These are phyloP conservation scores for Agrotis clavis DNA, from an alignment of 2,888 invertebrate species.

Conservation along the genomic window DNA sequence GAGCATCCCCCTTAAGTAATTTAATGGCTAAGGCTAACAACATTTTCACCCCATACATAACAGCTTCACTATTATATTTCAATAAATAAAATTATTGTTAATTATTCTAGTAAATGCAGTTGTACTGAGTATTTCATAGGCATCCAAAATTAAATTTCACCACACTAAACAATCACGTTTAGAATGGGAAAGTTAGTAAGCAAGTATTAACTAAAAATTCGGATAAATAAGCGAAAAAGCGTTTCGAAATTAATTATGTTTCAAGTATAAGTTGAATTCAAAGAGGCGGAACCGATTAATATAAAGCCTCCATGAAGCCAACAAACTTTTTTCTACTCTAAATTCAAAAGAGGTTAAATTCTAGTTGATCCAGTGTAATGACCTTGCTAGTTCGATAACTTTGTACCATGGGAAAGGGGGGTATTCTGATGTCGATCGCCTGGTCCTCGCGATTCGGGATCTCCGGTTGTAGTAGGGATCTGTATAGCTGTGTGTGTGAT, in stretches of 20 bases:
- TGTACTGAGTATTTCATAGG: slow-evolving; percentile 79
- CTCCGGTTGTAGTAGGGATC: slow-evolving; percentile 87
- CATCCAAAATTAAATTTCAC: slow-evolving; percentile 75
- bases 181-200: slow-evolving; percentile 79
- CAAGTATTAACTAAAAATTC: slow-evolving; percentile 65
- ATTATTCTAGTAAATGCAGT: slow-evolving; percentile 73
- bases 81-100: slow-evolving; percentile 57
- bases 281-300: slow-evolving; percentile 77
- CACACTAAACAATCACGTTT: slow-evolving; percentile 80
- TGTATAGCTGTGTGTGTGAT: slow-evolving; percentile 82
- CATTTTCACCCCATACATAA: slow-evolving; percentile 37
- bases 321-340: slow-evolving; percentile 80
- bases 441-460: slow-evolving; percentile 82
- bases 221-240: slow-evolving; percentile 77
- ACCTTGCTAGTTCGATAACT: slow-evolving; percentile 93
- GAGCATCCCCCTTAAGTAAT: too few relatives aligned
- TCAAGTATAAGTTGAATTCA: slow-evolving; percentile 87
- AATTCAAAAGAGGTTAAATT: slow-evolving; percentile 61
- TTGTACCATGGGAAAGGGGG: slow-evolving; percentile 95
- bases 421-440: slow-evolving; percentile 84
- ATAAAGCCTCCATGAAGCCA: slow-evolving; percentile 84
- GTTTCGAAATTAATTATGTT: slow-evolving; percentile 74
- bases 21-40: slow-evolving; percentile 23
- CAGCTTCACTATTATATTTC: slow-evolving; percentile 47
- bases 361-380: slow-evolving; percentile 92